Base-by-base conservation (phyloP, 2,888 invertebrate genomes). In the Drosophila neotestacea region DNA sequence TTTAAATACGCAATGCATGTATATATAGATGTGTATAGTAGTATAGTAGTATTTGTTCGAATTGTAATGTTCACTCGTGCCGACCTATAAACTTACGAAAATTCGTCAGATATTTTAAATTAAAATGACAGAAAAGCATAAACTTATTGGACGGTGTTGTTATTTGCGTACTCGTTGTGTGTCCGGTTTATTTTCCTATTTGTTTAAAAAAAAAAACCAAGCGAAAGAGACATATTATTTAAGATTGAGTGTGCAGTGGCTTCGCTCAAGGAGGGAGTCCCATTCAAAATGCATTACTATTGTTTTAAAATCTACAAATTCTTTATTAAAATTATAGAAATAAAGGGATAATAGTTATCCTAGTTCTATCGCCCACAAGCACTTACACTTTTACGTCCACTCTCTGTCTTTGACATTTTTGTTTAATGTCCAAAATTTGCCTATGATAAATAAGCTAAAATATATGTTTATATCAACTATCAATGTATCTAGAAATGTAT, bases 81-180 rank as follows among this genome's bases (percentile, higher is more conserved):
- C 48, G 69, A 66, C 55, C 69, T 46, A 66, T 51, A 66, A 62
- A 56, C 44, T 62, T 46, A 59, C 55, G 59, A 66, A 60, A 79
- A 77, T 76, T 55, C 55, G 60, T 39, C 46, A 54, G 67, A 73
- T 68, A 73, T 80, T 79, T 77, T 32, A 68, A 80, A 70, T 77
- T 70, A 73, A 80, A 80, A 77, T 68, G 65, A 80, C 70, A 80
- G 67, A 60, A 65, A 72, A 73, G 74, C 59, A 77, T 58, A 61
- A 72, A 66, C 41, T 58, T 61, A 42, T 74, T 73, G 16, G 32
- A 47, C 22, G 48, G 11, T 54, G 42, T 44, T 59, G 32, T 41
- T 51, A 28, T 42, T 56, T 47, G 27, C 36, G 61, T 51, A 34
- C 11, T 27, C 22, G 36, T 22, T 42, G 36, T 59, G 48, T 44